Evolutionary conservation across 2,113 vertebrate species (phyloP).

Genomic region (Catagonus wagneri): DNA sequence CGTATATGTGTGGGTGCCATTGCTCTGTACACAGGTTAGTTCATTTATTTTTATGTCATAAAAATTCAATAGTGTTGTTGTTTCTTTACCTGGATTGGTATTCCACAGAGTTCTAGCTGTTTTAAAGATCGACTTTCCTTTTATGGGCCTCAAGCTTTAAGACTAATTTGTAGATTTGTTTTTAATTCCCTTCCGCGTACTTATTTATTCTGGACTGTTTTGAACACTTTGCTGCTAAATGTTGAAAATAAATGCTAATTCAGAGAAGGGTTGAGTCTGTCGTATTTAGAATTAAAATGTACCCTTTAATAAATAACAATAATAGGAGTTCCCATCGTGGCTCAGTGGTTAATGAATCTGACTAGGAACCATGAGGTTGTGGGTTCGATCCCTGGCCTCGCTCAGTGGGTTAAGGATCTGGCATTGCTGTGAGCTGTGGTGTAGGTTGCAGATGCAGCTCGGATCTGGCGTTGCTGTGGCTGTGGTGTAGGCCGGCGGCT

Average conservation of each 20-base stretch:
- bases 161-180: slow-evolving; percentile 29
- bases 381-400: no score
- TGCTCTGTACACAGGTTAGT: slow-evolving; percentile 94
- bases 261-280: neutral
- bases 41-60: neutral
- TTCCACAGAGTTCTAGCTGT: neutral
- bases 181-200: slow-evolving; percentile 45
- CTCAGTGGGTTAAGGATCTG: no score
- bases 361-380: no score
- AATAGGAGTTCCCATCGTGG: no score
- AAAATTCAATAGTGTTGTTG: neutral
- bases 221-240: slow-evolving; percentile 17
- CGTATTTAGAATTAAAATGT: slow-evolving; percentile 51
- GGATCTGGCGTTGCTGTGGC: no score
- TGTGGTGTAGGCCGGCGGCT: no score
- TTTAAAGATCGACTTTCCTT: slow-evolving; percentile 35
- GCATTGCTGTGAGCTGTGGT: no score
- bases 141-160: slow-evolving; percentile 26
- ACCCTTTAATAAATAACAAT: slow-evolving; percentile 8
- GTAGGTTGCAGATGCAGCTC: no score
- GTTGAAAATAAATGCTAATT: slow-evolving; percentile 57
- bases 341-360: no score
- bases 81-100: slow-evolving; percentile 11
- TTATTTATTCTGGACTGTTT: slow-evolving; percentile 60
- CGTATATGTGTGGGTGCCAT: slow-evolving; percentile 92